These are phyloP conservation scores for Carollia perspicillata DNA, from an alignment of 2,113 vertebrate genomes.

Conservation along the genomic window DNA sequence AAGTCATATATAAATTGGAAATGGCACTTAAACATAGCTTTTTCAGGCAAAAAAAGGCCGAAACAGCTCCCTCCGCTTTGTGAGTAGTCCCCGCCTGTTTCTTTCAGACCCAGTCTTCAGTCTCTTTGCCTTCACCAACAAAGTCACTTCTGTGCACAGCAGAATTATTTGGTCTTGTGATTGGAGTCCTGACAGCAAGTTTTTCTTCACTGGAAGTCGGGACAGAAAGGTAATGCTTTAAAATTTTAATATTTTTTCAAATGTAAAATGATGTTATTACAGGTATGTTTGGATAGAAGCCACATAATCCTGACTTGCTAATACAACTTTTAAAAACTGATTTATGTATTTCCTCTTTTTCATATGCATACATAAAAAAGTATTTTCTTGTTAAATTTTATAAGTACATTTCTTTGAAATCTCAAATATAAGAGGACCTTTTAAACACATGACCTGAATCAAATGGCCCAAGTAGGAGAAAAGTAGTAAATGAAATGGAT, in stretches of 20 bases:
- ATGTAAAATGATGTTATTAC: slow-evolving; percentile 26
- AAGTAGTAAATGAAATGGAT: neutral
- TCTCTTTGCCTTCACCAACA: slow-evolving; percentile 88
- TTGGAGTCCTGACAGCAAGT: slow-evolving; percentile 95
- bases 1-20: neutral
- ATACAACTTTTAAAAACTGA: neutral
- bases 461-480: neutral
- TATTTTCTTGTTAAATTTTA: neutral
- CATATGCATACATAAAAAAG: neutral
- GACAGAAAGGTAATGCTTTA: slow-evolving; percentile 92
- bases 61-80: neutral
- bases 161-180: slow-evolving; percentile 99
- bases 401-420: neutral
- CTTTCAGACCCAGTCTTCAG: slow-evolving; percentile 87
- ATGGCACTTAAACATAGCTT: neutral
- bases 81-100: neutral
- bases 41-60: neutral
- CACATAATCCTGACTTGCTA: slow-evolving; percentile 2
- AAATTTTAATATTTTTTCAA: neutral
- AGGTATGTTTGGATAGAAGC: neutral
- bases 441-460: neutral
- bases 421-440: neutral
- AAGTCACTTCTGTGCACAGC: slow-evolving; percentile 89
- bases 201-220: slow-evolving; percentile 95
- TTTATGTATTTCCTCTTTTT: neutral